Evolutionary conservation across 2,797 vertebrate genomes (phyloP).

Genomic region (Monodelphis domestica): DNA sequence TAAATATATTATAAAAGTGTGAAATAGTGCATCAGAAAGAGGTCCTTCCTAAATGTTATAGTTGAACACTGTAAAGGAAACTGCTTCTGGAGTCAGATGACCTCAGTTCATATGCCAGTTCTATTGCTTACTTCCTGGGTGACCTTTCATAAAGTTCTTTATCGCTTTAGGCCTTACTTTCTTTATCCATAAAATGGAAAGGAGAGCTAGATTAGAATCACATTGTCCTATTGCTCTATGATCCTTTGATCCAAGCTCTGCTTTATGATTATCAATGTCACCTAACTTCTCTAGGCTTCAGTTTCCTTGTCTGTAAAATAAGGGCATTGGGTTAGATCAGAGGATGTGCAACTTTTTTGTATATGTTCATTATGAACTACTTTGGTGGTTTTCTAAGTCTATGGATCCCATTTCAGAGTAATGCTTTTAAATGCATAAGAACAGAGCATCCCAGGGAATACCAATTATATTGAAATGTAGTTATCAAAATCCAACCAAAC

Average conservation of each 20-base stretch:
- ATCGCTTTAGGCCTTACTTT: background rate
- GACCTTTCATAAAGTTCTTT: background rate
- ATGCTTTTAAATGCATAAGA: background rate
- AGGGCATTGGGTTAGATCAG: background rate
- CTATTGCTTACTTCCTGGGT: background rate
- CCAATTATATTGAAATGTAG: background rate
- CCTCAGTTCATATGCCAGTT: background rate
- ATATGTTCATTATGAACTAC: background rate
- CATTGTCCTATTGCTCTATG: background rate
- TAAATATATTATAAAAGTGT: background rate
- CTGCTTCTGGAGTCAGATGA: background rate
- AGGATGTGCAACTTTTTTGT: background rate
- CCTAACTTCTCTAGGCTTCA: background rate
- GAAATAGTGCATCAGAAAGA: background rate
- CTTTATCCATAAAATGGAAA: too few species aligned
- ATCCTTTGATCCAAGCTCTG: background rate
- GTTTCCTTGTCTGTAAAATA: background rate
- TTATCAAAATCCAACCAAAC: background rate
- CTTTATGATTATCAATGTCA: background rate
- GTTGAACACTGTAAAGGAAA: too few species aligned
- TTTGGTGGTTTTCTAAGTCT: background rate
- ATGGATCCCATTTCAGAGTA: background rate
- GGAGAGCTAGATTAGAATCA: background rate
- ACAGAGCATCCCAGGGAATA: background rate
- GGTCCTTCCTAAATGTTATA: background rate